Evolutionary conservation across 2,797 vertebrate species (phyloP), one percentile per base, ranked within the genome.

Genomic region (Allobates femoralis): DNA sequence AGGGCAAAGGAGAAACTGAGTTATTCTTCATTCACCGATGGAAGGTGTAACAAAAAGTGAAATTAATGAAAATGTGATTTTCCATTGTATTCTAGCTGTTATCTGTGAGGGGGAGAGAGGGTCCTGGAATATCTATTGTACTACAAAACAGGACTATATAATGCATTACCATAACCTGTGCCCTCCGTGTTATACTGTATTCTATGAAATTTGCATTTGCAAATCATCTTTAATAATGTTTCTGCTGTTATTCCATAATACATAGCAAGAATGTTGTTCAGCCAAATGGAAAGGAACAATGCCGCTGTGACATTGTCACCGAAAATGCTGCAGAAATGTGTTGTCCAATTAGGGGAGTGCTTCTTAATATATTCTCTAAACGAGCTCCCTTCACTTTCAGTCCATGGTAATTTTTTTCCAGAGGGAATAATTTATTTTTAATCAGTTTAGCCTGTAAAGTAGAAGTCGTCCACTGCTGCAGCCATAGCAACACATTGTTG

Each of bases 361-460:
- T 34, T 58, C 37, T 19, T 86, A 86, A 86, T 86, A 73, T 50
- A 81, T 81, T 81, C 85, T 74, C 67, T 80, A 30, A 60, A 80
- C 14, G 21, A 75, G 85, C 77, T 64, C 55, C 67, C 73, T 30
- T 75, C 55, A 64, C 34, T 80, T 81, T 41, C 37, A 37, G 69
- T 51, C 67, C 78, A 64, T 62, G 67, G 55, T 81, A 74, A 60
- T 74, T 60, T 79, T 69, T 86, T 51, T 79, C 78, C 56, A 64
- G 55, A 66, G 78, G 79, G 78, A 81, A 41, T 81, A 32, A 85
- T 86, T 74, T 81, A 74, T 74, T 74, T 81, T 86, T 41, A 86
- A 86, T 86, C 67, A 81, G 66, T 81, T 80, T 58, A 64, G 41
- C 67, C 55, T 81, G 8, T n/a, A 86, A 81, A 32, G 32, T 37